Evolutionary conservation across 2,888 invertebrate genomes (phyloP).

Genomic region (Calameuta idolon): DNA sequence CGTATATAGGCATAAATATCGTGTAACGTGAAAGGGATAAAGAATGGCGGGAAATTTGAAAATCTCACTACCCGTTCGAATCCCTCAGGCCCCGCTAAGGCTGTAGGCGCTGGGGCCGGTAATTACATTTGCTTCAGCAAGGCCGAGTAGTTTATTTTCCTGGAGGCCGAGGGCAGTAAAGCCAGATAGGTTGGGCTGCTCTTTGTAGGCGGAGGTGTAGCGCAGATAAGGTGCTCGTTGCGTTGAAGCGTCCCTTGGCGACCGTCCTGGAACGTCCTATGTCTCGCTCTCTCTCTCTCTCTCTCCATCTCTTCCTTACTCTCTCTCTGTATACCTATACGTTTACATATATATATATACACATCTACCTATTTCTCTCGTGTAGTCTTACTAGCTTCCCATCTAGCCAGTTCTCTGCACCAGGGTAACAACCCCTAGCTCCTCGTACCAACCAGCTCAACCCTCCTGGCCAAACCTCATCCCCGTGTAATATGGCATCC

Average conservation of each 20-base stretch:
- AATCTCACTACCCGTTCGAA: background rate
- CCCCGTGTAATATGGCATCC: slow-evolving; percentile 49
- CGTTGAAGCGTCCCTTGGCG: slow-evolving; percentile 63
- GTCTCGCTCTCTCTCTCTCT: slow-evolving; percentile 18
- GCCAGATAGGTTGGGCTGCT: slow-evolving; percentile 51
- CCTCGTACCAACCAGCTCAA: slow-evolving; percentile 25
- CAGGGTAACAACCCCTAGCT: background rate
- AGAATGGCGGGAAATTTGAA: background rate
- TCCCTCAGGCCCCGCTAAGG: background rate
- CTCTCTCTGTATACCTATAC: slow-evolving; percentile 23
- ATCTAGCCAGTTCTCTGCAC: background rate
- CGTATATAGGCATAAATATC: background rate
- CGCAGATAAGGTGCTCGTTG: slow-evolving; percentile 64
- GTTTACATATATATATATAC: background rate
- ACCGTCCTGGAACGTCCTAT: slow-evolving; percentile 48
- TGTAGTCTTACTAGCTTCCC: background rate
- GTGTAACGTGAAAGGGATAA: background rate
- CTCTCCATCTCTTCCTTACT: slow-evolving; percentile 28
- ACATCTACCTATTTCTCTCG: background rate
- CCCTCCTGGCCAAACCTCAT: slow-evolving; percentile 29
- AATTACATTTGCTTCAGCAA: slow-evolving; percentile 6
- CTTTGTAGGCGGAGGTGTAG: slow-evolving; percentile 55
- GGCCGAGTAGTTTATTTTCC: slow-evolving; percentile 7
- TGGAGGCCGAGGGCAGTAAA: slow-evolving; percentile 34
- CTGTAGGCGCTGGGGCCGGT: background rate